Conservation (phyloP, 2,797 vertebrate species). For the Valencia hispanica region DNA sequence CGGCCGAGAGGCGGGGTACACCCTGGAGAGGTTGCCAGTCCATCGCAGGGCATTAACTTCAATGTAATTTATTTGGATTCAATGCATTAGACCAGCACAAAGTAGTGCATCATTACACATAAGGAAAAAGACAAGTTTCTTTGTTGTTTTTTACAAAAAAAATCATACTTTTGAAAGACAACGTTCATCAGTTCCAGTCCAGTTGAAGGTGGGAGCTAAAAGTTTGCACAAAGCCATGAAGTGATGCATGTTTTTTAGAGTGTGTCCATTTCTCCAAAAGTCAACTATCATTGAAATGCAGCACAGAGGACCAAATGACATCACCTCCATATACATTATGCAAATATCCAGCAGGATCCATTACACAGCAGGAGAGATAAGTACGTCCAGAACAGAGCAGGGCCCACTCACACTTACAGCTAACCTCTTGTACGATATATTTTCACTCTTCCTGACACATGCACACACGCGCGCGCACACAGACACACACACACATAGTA, state of each 20-base stretch:
- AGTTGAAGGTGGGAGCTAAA: constrained; percentile 12
- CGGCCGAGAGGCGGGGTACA: no score
- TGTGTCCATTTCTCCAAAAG: constrained; percentile 61
- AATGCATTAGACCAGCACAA: not conserved
- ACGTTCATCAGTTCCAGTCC: not conserved
- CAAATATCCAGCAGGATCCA: constrained; percentile 72
- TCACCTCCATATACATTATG: constrained; percentile 69
- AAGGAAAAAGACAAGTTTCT: not conserved
- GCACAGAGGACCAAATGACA: constrained; percentile 60
- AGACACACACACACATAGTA: constrained; percentile 36
- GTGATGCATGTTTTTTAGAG: constrained; percentile 37
- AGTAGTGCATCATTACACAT: not conserved
- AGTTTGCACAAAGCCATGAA: constrained; percentile 48
- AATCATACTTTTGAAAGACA: not conserved
- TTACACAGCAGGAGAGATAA: constrained; percentile 70
- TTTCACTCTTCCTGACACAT: constrained; percentile 40
- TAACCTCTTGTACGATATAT: constrained; percentile 65
- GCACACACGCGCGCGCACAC: constrained; percentile 31
- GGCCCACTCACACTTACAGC: constrained; percentile 72
- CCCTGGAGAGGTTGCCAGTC: no score
- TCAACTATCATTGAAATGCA: constrained; percentile 65
- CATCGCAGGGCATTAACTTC: no score
- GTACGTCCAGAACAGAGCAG: constrained; percentile 74
- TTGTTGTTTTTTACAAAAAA: not conserved
- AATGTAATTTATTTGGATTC: not conserved